Evolutionary conservation across 2,888 invertebrate species (phyloP).

Genomic region (Dasysyrphus tricinctus): DNA sequence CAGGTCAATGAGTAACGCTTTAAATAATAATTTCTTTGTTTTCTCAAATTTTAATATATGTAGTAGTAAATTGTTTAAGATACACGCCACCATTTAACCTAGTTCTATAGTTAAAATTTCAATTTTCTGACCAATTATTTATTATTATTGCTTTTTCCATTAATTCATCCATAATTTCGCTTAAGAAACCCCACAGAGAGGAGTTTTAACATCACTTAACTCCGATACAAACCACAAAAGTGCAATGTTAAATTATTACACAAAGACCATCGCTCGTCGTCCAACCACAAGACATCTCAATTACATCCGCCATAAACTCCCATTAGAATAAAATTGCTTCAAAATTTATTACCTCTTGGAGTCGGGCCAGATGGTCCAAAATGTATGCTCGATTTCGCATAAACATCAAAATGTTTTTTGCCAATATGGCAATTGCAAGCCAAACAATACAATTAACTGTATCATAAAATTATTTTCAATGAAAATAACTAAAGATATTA

Average conservation of each 20-base stretch:
- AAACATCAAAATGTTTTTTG: conserved; percentile 38
- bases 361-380: conserved; percentile 46
- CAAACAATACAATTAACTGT: conserved; percentile 43
- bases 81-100: too few relatives aligned
- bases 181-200: conserved; percentile 10
- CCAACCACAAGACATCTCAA: conserved; percentile 61
- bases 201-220: conserved; percentile 10
- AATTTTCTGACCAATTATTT: background rate
- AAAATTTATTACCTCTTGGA: conserved; percentile 63
- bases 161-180: conserved; percentile 44
- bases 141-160: conserved; percentile 27
- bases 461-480: conserved; percentile 56
- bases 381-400: conserved; percentile 31
- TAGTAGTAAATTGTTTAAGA: too few relatives aligned
- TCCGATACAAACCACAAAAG: conserved; percentile 23
- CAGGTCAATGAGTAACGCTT: too few relatives aligned
- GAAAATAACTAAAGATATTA: conserved; percentile 57
- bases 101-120: background rate
- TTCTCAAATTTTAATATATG: too few relatives aligned
- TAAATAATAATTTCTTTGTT: too few relatives aligned
- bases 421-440: background rate
- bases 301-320: conserved; percentile 64
- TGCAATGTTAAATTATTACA: conserved; percentile 21
- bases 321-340: conserved; percentile 64
- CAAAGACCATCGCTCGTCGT: background rate